phyloP scores from a whole-genome alignment of 2,113 vertebrate species.

The Brienomyrus brachyistius region DNA sequence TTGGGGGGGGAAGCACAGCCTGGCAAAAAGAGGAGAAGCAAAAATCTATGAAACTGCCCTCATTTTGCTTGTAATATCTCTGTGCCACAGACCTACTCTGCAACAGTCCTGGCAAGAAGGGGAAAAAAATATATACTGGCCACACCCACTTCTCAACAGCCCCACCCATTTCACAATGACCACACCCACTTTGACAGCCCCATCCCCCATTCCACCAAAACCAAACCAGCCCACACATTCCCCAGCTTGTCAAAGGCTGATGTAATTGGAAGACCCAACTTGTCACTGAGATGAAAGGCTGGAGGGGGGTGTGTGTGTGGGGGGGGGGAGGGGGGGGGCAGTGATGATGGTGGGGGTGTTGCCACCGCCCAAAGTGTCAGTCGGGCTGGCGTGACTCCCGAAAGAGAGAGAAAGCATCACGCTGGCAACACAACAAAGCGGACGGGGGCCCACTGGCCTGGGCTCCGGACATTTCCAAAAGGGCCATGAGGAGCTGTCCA shows the following conservation, averaged over 20 bases:
- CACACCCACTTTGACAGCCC: neutral
- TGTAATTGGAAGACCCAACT: conserved; percentile 45
- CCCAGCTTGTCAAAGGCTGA: conserved; percentile 31
- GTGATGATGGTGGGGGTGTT: neutral
- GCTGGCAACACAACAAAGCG: conserved; percentile 40
- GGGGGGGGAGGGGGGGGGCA: neutral
- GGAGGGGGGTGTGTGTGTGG: neutral
- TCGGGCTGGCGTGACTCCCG: conserved; percentile 23
- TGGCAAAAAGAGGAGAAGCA: neutral
- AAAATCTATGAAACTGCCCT: neutral
- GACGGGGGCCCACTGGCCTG: neutral
- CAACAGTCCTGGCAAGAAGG: neutral
- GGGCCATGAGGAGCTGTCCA: neutral
- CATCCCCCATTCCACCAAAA: conserved; percentile 30
- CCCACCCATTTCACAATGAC: neutral
- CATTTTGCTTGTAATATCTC: neutral
- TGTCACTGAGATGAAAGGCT: conserved; percentile 24
- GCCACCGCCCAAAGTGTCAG: conserved; percentile 27
- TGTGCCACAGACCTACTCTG: neutral
- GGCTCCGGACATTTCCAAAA: neutral
- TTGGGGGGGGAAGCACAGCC: neutral
- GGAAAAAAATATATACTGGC: neutral
- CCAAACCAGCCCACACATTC: conserved; percentile 13
- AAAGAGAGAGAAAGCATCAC: conserved; percentile 43
- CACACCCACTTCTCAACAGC: neutral